phyloP scores from a whole-genome alignment of 2,113 vertebrate genomes.

The Notothenia rossii region DNA sequence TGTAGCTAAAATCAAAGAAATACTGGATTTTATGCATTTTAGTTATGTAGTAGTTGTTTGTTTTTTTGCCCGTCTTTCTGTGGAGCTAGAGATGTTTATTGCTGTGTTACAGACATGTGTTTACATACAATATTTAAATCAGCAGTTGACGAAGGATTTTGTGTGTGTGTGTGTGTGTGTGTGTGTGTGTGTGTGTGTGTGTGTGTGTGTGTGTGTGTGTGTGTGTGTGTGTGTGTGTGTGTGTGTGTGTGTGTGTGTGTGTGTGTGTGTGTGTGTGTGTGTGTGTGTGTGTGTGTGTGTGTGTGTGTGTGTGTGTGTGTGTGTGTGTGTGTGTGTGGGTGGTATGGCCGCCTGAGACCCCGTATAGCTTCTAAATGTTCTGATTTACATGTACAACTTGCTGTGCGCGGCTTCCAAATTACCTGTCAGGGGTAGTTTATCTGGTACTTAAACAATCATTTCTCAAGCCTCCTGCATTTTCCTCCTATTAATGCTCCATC shows the following conservation, averaged over 20 bases:
- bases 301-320: background rate
- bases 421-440: constrained; percentile 72
- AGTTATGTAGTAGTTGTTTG: background rate
- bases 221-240: background rate
- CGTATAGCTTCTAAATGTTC: constrained; percentile 42
- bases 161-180: no score
- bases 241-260: background rate
- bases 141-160: background rate
- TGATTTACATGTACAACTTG: constrained; percentile 68
- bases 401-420: constrained; percentile 63
- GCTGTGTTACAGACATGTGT: background rate
- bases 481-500: constrained; percentile 55
- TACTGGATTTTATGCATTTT: background rate
- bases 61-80: background rate
- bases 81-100: background rate
- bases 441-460: constrained; percentile 76
- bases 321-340: background rate
- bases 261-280: background rate
- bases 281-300: background rate
- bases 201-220: background rate
- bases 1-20: background rate
- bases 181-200: background rate
- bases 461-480: constrained; percentile 63
- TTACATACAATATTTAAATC: background rate
- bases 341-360: background rate